Conservation (phyloP, 2,888 invertebrate genomes). For the Choristoneura rosaceana region DNA sequence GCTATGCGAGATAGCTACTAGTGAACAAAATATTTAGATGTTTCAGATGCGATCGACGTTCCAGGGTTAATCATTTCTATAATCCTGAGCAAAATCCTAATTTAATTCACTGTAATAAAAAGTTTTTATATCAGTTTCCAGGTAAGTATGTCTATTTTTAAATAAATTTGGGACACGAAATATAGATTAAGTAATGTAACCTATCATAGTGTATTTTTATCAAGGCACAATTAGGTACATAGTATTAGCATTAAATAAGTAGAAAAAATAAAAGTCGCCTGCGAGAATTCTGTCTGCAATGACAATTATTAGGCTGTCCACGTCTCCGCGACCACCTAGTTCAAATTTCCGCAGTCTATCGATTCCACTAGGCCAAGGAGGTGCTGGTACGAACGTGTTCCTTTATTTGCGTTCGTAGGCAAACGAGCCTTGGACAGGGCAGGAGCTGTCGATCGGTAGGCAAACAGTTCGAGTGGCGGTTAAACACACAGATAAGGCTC, state of each 20-base stretch:
- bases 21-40: background rate
- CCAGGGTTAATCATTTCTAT: background rate
- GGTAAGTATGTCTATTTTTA: too few relatives aligned
- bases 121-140: background rate
- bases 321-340: background rate
- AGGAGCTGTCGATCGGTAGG: constrained; percentile 63
- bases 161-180: too few relatives aligned
- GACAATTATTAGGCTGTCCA: background rate
- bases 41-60: background rate
- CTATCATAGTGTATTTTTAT: too few relatives aligned
- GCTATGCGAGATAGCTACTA: background rate
- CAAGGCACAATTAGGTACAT: too few relatives aligned
- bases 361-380: constrained; percentile 3
- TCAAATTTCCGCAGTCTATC: constrained; percentile 5
- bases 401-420: constrained; percentile 8
- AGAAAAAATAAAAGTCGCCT: background rate
- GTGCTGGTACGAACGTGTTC: background rate
- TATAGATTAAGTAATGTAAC: too few relatives aligned
- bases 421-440: constrained; percentile 60
- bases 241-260: too few relatives aligned
- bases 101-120: background rate
- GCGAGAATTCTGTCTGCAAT: background rate
- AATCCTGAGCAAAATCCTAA: background rate
- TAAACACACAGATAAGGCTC: constrained; percentile 75
- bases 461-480: constrained; percentile 71